Percentiles rank a stretch among this genome's conserved stretches.
Evolutionary conservation across 2,888 invertebrate species (phyloP).

Genomic region (Volucella zonaria): DNA sequence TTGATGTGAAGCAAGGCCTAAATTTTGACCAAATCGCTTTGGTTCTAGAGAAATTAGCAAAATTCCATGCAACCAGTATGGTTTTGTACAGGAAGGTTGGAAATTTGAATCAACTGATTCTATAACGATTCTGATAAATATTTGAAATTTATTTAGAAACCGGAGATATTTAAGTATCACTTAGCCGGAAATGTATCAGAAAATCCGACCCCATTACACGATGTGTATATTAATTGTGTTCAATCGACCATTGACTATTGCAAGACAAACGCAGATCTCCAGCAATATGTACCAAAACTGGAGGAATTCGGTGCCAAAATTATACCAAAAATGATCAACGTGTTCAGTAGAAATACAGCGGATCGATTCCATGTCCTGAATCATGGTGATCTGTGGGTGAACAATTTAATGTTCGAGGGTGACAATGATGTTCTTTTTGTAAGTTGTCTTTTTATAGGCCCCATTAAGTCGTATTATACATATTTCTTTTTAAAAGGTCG

Average conservation of each 20-base stretch:
- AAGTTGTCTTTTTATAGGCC: slow-evolving; percentile 40
- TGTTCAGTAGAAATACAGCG: slow-evolving; percentile 75
- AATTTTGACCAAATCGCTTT: slow-evolving; percentile 83
- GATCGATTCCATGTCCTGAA: slow-evolving; percentile 82
- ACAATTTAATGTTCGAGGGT: slow-evolving; percentile 83
- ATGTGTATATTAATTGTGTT: slow-evolving; percentile 76
- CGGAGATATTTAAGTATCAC: slow-evolving; percentile 77
- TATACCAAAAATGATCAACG: slow-evolving; percentile 76
- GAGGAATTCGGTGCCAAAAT: slow-evolving; percentile 75
- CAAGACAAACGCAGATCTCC: slow-evolving; percentile 72
- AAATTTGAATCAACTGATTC: neutral
- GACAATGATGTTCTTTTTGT: slow-evolving; percentile 81
- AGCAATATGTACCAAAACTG: slow-evolving; percentile 75
- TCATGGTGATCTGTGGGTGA: slow-evolving; percentile 83
- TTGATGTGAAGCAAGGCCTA: slow-evolving; percentile 83
- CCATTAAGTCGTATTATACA: neutral
- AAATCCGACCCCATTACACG: slow-evolving; percentile 76
- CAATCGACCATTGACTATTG: slow-evolving; percentile 76
- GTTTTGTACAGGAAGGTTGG: slow-evolving; percentile 83
- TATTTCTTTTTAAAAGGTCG: slow-evolving; percentile 75
- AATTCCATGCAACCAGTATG: slow-evolving; percentile 84
- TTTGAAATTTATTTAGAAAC: slow-evolving; percentile 70
- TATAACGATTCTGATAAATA: neutral
- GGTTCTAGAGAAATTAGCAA: slow-evolving; percentile 83
- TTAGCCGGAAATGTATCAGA: slow-evolving; percentile 77